phyloP scores from a whole-genome alignment of 2,113 vertebrate species.

The Urocolius indicus region DNA sequence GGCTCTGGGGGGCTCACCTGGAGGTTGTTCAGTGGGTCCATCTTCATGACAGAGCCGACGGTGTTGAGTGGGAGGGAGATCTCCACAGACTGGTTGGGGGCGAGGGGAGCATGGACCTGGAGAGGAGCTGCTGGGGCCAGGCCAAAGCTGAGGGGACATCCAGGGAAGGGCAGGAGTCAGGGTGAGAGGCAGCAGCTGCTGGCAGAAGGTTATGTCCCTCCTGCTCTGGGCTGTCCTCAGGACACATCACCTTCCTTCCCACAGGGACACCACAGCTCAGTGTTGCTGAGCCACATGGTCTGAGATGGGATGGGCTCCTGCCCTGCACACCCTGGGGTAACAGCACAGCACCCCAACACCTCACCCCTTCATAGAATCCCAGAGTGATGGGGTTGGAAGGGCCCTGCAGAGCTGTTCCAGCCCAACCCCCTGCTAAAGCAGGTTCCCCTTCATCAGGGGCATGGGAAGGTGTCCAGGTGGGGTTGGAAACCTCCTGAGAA shows the following conservation, averaged over 20 bases:
- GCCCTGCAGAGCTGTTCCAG: too few species aligned
- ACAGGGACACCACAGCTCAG: not conserved
- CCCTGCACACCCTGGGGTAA: not conserved
- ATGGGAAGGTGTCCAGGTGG: too few species aligned
- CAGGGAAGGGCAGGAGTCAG: not conserved
- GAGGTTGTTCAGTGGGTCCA: conserved; percentile 97
- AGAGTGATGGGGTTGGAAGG: too few species aligned
- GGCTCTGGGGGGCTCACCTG: conserved; percentile 74
- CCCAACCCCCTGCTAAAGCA: too few species aligned
- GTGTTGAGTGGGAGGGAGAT: conserved; percentile 90
- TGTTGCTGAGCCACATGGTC: not conserved
- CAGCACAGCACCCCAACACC: not conserved
- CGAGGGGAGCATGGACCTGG: conserved; percentile 91
- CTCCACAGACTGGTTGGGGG: conserved; percentile 94
- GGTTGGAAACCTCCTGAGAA: too few species aligned
- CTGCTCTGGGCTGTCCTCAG: fast-evolving
- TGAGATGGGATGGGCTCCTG: too few species aligned
- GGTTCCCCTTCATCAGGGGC: too few species aligned
- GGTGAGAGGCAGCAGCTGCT: not conserved
- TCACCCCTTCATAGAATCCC: too few species aligned
- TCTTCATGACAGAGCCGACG: conserved; percentile 95
- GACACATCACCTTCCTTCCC: not conserved
- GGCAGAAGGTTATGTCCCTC: not conserved
- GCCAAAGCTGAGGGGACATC: conserved; percentile 85
- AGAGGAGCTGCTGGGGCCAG: conserved; percentile 94